These are phyloP conservation scores for Aspidiotus destructor DNA, from an alignment of 2,888 invertebrate genomes.

Conservation along the genomic window DNA sequence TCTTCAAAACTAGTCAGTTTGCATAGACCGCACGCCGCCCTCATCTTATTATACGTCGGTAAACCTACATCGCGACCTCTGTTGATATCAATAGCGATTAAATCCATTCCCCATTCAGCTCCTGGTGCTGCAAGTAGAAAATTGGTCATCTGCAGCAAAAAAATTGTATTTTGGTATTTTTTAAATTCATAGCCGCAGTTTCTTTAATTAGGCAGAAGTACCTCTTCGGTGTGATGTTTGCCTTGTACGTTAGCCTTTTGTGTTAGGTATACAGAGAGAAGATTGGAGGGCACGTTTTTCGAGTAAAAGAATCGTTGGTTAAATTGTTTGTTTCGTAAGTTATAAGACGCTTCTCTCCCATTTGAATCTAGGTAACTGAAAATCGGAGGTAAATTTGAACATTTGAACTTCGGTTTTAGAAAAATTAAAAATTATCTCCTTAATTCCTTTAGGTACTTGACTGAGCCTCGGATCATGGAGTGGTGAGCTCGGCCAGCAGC, in stretches of 20 bases:
- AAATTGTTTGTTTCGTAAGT: background rate
- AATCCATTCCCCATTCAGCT: constrained; percentile 9
- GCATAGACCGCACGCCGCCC: constrained; percentile 35
- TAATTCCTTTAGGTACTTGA: too few relatives aligned
- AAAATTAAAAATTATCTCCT: too few relatives aligned
- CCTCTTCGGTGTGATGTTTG: constrained; percentile 33
- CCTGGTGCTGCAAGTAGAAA: background rate
- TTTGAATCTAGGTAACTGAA: background rate
- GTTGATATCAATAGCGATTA: constrained; percentile 34
- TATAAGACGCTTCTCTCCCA: background rate
- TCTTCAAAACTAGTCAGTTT: background rate
- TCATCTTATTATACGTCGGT: constrained; percentile 34
- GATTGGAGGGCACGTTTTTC: constrained; percentile 27
- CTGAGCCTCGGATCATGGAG: too few relatives aligned
- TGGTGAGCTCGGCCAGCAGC: too few relatives aligned
- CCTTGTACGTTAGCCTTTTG: constrained; percentile 32
- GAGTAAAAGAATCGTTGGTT: background rate
- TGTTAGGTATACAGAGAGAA: constrained; percentile 12
- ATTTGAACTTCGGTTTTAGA: too few relatives aligned
- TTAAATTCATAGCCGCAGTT: too few relatives aligned
- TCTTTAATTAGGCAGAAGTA: constrained; percentile 3
- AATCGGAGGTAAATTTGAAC: background rate
- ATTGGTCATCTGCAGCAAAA: background rate
- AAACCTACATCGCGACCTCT: constrained; percentile 36
- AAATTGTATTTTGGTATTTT: too few relatives aligned